These are phyloP conservation scores for Onthophagus sagittarius DNA, from an alignment of 2,888 invertebrate genomes.

Conservation along the genomic window DNA sequence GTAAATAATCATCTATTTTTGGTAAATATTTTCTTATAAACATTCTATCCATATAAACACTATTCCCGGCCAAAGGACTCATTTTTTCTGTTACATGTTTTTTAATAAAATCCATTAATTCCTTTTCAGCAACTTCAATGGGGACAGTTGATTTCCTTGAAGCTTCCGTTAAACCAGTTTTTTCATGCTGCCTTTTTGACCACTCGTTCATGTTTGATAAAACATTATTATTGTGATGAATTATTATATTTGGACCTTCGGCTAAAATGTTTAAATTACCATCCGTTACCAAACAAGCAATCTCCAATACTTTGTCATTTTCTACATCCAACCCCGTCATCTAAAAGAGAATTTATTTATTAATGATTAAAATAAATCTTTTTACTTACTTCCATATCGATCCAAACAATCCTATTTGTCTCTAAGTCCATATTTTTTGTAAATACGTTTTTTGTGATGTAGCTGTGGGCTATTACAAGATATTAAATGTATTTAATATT, in stretches of 20 bases:
- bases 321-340: conserved; percentile 86
- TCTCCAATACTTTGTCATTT: conserved; percentile 79
- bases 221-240: conserved; percentile 71
- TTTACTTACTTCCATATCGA: conserved; percentile 62
- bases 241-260: conserved; percentile 69
- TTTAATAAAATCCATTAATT: conserved; percentile 68
- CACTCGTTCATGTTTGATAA: conserved; percentile 79
- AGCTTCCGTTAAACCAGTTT: conserved; percentile 78
- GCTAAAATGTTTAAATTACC: conserved; percentile 70
- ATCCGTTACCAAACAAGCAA: conserved; percentile 87
- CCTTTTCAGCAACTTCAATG: conserved; percentile 64
- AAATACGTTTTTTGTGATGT: not conserved
- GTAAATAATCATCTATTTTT: conserved; percentile 68
- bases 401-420: conserved; percentile 61
- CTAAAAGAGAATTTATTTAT: conserved; percentile 44
- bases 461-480: not conserved
- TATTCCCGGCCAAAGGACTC: conserved; percentile 84
- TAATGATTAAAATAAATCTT: conserved; percentile 1
- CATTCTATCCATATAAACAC: conserved; percentile 78
- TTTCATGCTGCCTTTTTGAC: conserved; percentile 75
- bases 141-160: conserved; percentile 65
- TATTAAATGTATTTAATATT: not conserved
- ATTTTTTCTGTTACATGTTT: conserved; percentile 54
- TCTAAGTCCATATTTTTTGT: conserved; percentile 35
- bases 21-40: conserved; percentile 86